Evolutionary conservation across 2,113 vertebrate genomes (phyloP).

Genomic region (Aythya baeri): DNA sequence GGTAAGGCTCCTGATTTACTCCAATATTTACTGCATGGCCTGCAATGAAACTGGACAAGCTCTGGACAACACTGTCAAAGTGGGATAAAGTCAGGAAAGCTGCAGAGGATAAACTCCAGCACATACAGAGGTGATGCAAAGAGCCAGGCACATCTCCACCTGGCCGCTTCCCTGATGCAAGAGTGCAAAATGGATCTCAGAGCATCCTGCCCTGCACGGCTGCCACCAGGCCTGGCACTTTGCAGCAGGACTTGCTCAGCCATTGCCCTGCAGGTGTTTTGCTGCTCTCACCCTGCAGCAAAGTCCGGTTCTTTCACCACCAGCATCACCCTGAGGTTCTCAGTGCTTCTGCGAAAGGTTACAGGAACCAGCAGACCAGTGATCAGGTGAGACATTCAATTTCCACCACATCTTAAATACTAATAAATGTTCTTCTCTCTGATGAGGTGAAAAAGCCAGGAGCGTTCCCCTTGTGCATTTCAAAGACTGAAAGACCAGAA

Average conservation of each 20-base stretch:
- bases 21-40: background rate
- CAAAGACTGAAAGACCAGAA: background rate
- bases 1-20: background rate
- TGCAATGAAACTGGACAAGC: background rate
- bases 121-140: background rate
- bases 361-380: background rate
- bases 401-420: slow-evolving; percentile 3
- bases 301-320: background rate
- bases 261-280: background rate
- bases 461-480: slow-evolving; percentile 18
- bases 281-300: background rate
- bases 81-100: background rate
- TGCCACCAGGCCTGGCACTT: background rate
- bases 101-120: background rate
- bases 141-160: background rate
- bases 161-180: background rate
- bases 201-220: background rate
- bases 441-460: slow-evolving; percentile 7
- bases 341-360: background rate
- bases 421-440: slow-evolving; percentile 12
- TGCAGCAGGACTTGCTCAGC: background rate
- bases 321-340: fast-evolving
- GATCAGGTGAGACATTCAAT: slow-evolving; percentile 28
- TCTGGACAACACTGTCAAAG: background rate
- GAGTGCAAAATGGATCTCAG: background rate